Percentiles rank a stretch among this genome's conserved stretches.
Conservation (phyloP, 2,797 vertebrate species). For the Sebastes baramenuke region DNA sequence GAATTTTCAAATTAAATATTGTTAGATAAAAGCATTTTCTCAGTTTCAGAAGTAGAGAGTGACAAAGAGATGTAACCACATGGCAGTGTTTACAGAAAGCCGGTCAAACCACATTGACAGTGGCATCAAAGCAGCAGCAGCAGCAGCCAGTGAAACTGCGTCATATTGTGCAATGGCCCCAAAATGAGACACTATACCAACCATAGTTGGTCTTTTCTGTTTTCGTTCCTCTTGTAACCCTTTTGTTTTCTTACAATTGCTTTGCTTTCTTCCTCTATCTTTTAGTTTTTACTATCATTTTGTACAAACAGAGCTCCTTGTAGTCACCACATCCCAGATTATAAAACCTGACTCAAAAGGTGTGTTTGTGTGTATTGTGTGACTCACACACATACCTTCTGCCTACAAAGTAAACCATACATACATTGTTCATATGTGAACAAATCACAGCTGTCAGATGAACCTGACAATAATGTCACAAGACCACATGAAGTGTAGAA, state of each 20-base stretch:
- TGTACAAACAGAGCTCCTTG: not conserved
- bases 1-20: not conserved
- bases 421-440: not conserved
- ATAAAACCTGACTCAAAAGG: constrained; percentile 39
- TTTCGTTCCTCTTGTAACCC: no score
- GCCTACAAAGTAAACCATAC: not conserved
- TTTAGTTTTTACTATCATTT: not conserved
- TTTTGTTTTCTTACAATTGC: not conserved
- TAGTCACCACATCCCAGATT: not conserved
- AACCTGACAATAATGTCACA: not conserved
- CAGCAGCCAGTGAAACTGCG: not conserved
- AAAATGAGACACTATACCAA: not conserved
- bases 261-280: not conserved
- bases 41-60: not conserved
- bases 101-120: constrained; percentile 36
- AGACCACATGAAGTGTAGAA: not conserved
- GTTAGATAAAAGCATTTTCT: not conserved
- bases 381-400: constrained; percentile 37
- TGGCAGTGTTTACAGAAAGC: constrained; percentile 48
- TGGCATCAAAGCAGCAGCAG: not conserved
- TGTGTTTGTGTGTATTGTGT: constrained; percentile 52
- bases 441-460: not conserved
- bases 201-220: no score
- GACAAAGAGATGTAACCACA: not conserved
- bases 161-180: constrained; percentile 1